phyloP scores from a whole-genome alignment of 2,888 invertebrate species.

The Apotomis capreana region DNA sequence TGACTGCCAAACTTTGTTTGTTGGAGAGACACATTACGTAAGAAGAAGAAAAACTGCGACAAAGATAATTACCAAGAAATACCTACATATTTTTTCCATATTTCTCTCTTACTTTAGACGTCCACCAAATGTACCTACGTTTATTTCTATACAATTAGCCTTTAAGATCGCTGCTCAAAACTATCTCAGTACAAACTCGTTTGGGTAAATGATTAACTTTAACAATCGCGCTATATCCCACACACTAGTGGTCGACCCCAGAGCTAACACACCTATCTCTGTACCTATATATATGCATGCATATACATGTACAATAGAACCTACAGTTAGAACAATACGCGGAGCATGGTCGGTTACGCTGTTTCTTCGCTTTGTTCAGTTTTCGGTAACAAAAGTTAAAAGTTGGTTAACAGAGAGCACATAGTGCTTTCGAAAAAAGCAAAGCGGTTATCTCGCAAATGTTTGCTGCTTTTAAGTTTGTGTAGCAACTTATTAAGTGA shows the following conservation, averaged over 20 bases:
- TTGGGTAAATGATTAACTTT: no score
- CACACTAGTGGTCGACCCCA: slow-evolving; percentile 9
- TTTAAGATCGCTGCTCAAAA: no score
- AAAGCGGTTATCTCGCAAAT: slow-evolving; percentile 20
- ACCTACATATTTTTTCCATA: no score
- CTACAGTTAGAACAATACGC: not conserved
- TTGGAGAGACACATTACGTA: no score
- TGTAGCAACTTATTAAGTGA: not conserved
- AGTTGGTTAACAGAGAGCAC: slow-evolving; percentile 45
- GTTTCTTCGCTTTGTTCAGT: slow-evolving; percentile 19
- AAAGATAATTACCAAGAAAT: no score
- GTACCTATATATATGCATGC: not conserved
- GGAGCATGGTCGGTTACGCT: slow-evolving; percentile 10
- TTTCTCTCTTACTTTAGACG: no score
- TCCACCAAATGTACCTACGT: no score
- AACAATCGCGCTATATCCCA: slow-evolving; percentile 15
- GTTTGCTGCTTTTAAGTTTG: slow-evolving; percentile 18
- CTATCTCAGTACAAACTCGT: no score
- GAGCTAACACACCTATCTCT: not conserved
- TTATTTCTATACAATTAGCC: no score
- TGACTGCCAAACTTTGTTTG: no score
- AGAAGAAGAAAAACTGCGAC: no score
- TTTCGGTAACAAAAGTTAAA: slow-evolving; percentile 33
- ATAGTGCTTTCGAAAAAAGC: slow-evolving; percentile 50
- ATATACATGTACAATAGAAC: not conserved